Base-by-base conservation (phyloP, 2,888 invertebrate species). In the Xylota segnis region DNA sequence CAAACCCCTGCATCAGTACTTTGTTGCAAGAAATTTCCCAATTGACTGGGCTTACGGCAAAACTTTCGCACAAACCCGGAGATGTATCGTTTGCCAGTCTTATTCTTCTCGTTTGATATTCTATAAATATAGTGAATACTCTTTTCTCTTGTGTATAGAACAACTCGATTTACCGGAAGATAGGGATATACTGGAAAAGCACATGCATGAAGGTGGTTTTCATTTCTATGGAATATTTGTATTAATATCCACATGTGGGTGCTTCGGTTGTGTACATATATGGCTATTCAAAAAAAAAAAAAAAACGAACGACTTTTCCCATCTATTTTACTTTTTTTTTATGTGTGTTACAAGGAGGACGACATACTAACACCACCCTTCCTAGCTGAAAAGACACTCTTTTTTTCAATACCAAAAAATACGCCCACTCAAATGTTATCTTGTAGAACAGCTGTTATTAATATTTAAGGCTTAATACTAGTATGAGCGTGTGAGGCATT, bases 391-490 rank as follows among this genome's bases (percentile, higher is more conserved):
- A n/a, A 47, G 10, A 9, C 45, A 5, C 18, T 37, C 23, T 43
- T 43, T 59, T 32, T 16, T 43, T 68, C 47, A 78, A 45, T 32
- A 6, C 16, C 18, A 9, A 32, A n/a, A n/a, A n/a, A n/a, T n/a
- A 66, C 66, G 18, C 66, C 50, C 47, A 54, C 52, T 77, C 14
- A 27, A 61, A 54, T 43, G 43, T 43, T 27, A 12, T 16, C 32
- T 61, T 70, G 50, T 23, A 32, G 32, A 77, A 70, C 77, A 77
- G 70, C 77, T 77, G 77, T 54, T 61, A 61, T 70, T 61, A 61
- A 61, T 70, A 52, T 70, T 37, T 29, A 3, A 16, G 45, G 10
- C 32, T 9, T 37, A 40, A 16, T 58, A 16, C 7, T 7, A 5
- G 16, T n/a, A 56, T 75, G 34, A 34, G 52, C 14, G n/a, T n/a